A percentile compares a stretch with the other conserved stretches of the same genome.
phyloP scores from a whole-genome alignment of 1,140 invertebrate species.

The Philopotamus ludificatus region DNA sequence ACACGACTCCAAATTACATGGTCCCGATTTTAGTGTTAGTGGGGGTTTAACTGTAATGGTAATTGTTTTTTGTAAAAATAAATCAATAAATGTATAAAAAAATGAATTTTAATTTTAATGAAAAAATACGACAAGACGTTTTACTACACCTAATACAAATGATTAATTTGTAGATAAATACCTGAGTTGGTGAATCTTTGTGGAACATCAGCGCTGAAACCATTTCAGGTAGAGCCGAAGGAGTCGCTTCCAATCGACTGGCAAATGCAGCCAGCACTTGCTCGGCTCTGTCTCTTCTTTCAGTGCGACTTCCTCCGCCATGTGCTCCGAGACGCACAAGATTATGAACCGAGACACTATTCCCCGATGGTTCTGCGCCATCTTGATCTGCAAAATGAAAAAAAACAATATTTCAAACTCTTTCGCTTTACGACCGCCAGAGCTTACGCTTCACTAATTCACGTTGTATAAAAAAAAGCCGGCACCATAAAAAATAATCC shows the following conservation, averaged over 20 bases:
- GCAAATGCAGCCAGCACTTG: constrained; percentile 65
- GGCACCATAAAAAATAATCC: background rate
- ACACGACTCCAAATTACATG: too few relatives aligned
- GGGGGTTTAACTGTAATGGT: too few relatives aligned
- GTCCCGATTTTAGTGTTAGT: too few relatives aligned
- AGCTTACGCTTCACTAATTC: background rate
- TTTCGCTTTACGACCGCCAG: too few relatives aligned
- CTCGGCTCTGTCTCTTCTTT: constrained; percentile 60
- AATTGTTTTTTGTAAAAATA: too few relatives aligned
- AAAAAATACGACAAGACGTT: too few relatives aligned
- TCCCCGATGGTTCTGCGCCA: constrained; percentile 88
- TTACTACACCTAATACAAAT: too few relatives aligned
- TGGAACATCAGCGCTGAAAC: constrained; percentile 70
- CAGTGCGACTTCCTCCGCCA: constrained; percentile 59
- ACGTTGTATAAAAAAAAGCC: background rate
- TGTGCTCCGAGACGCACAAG: constrained; percentile 71
- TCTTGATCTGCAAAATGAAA: constrained; percentile 76
- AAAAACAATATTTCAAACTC: constrained; percentile 13
- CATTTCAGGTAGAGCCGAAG: constrained; percentile 75
- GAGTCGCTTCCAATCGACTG: constrained; percentile 56
- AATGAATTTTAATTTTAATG: too few relatives aligned
- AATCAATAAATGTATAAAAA: too few relatives aligned
- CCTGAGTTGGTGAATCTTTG: constrained; percentile 66
- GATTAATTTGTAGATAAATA: too few relatives aligned
- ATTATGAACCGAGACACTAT: constrained; percentile 86